Evolutionary conservation across 1,140 invertebrate genomes (phyloP), one percentile per base, ranked within the genome.

Genomic region (Trichonephila inaurata): DNA sequence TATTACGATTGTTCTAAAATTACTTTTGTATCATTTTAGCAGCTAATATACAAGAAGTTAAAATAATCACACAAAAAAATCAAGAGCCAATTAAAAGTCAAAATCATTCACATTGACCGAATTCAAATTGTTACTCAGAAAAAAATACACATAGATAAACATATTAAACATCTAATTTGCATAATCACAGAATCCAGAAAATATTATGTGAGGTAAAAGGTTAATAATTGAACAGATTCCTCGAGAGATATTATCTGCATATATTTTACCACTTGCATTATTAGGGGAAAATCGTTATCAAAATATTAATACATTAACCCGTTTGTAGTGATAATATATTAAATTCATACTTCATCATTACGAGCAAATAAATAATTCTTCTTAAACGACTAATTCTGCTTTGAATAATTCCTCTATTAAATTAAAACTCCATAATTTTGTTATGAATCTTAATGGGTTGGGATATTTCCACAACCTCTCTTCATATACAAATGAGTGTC

Each of bases 351-450:
- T 33, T 77, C 33, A 16, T 77, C 72, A 77, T 77, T 77, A 77
- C 28, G 72, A 18, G 16, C 28, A 77, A 64, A 88, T 64, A 61
- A 88, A 88, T 58, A 88, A 64, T 88, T 62, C 62, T 8, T 16
- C 86, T 40, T 64, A 64, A 40, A 44, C 21, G 60, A 88, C 62
- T 88, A n/a, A 61, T 85, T 85, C 83, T 77, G 61, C n/a, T 88
- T 64, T 64, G 86, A 64, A 88, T 88, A 88, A 88, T 62, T 88
- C 19, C 61, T 88, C 86, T 58, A 88, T 88, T 88, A 88, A 88
- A 88, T 88, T 88, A 88, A 62, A 64, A 85, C 60, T 88, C 33
- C 86, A 64, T 89, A 77, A 89, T 77, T 89, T 72, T 89, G 28
- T 89, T 28, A 89, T 77, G 66, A 89, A 77, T 58, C 88, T 89